phyloP scores from a whole-genome alignment of 2,797 vertebrate species.

The Takifugu rubripes region DNA sequence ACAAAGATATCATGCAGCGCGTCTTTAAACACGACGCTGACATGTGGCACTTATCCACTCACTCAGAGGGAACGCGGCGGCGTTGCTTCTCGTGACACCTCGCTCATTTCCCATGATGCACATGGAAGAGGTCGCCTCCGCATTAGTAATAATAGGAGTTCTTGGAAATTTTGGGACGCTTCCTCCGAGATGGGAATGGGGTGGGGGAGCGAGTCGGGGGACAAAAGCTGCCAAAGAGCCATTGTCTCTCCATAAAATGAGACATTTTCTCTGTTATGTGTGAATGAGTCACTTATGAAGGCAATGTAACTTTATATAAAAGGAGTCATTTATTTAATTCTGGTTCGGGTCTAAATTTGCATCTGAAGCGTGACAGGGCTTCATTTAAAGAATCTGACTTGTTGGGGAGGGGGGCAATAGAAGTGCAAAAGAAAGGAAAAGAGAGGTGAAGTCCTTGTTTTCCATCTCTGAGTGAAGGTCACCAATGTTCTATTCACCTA shows the following conservation, averaged over 20 bases:
- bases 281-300: conserved; percentile 76
- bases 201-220: conserved; percentile 46
- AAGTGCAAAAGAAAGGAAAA: conserved; percentile 1
- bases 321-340: conserved; percentile 70
- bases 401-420: conserved; percentile 9
- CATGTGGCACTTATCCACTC: conserved; percentile 84
- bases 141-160: conserved; percentile 66
- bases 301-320: conserved; percentile 67
- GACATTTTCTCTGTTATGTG: conserved; percentile 73
- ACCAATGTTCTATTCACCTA: too few species aligned
- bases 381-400: conserved; percentile 72
- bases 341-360: conserved; percentile 70
- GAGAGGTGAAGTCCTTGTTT: too few species aligned
- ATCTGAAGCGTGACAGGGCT: conserved; percentile 66
- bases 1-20: conserved; percentile 87
- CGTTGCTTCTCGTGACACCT: conserved; percentile 74
- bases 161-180: conserved; percentile 60
- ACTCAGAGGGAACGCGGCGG: conserved; percentile 75
- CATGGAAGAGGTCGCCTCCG: conserved; percentile 69
- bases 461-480: too few species aligned
- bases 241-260: conserved; percentile 80
- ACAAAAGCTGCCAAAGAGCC: conserved; percentile 78
- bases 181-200: conserved; percentile 32
- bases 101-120: conserved; percentile 77
- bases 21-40: conserved; percentile 83